phyloP scores from a whole-genome alignment of 2,113 vertebrate genomes.

The Lophius piscatorius region DNA sequence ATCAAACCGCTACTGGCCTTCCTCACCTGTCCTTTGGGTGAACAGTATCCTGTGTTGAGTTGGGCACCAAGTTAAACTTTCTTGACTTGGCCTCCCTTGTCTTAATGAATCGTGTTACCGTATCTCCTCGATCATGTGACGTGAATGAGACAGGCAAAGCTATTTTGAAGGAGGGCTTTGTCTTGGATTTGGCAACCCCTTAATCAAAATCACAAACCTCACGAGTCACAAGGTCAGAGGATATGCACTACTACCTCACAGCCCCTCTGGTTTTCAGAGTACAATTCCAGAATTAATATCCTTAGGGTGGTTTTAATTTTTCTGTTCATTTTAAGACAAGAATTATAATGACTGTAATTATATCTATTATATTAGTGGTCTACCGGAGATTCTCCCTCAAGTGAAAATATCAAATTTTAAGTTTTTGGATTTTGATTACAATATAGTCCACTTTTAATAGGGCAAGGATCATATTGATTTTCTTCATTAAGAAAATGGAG shows the following conservation, averaged over 20 bases:
- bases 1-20: neutral
- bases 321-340: neutral
- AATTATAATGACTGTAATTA: too few species aligned
- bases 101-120: slow-evolving; percentile 51
- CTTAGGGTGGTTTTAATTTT: neutral
- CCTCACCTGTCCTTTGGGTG: neutral
- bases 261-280: neutral
- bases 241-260: slow-evolving; percentile 15
- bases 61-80: slow-evolving; percentile 29
- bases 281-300: neutral
- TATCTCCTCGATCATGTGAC: slow-evolving; percentile 59
- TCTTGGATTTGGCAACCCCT: slow-evolving; percentile 36
- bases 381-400: too few species aligned
- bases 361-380: too few species aligned
- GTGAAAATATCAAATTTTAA: too few species aligned
- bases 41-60: slow-evolving; percentile 1
- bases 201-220: slow-evolving; percentile 61
- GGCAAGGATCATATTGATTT: too few species aligned
- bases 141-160: slow-evolving; percentile 50
- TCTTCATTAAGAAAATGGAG: too few species aligned
- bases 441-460: too few species aligned
- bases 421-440: too few species aligned
- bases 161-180: slow-evolving; percentile 63
- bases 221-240: slow-evolving; percentile 57
- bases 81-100: slow-evolving; percentile 23